Conservation (phyloP, 2,797 vertebrate species). For the Oceanodroma leucorhoa region DNA sequence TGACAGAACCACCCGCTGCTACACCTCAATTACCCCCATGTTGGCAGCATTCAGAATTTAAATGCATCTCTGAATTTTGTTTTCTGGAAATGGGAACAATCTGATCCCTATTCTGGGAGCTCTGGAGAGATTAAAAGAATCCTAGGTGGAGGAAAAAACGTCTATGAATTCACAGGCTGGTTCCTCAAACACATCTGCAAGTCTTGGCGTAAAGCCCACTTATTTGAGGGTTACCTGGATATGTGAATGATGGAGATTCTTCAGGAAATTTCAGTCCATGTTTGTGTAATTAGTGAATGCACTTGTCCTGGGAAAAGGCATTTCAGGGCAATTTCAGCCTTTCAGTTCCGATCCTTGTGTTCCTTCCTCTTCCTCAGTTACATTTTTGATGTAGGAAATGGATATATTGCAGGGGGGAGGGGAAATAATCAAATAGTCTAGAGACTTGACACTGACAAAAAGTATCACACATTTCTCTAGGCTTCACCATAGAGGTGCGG, state of each 20-base stretch:
- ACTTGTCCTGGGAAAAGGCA: not conserved
- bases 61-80: not conserved
- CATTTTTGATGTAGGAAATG: not conserved
- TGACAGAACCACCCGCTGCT: not conserved
- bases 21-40: not conserved
- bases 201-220: not conserved
- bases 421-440: not conserved
- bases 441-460: not conserved
- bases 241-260: not conserved
- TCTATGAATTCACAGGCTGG: not conserved
- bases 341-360: not conserved
- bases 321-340: not conserved
- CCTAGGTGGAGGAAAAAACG: not conserved
- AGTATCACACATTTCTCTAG: not conserved
- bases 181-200: not conserved
- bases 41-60: not conserved
- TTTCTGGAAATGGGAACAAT: not conserved
- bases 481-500: not conserved
- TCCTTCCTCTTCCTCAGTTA: not conserved
- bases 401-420: not conserved
- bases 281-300: not conserved
- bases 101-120: not conserved
- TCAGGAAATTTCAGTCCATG: not conserved
- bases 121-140: not conserved
- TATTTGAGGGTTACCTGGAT: not conserved